Evolutionary conservation across 2,113 vertebrate genomes (phyloP).

Genomic region (Chloebia gouldiae): DNA sequence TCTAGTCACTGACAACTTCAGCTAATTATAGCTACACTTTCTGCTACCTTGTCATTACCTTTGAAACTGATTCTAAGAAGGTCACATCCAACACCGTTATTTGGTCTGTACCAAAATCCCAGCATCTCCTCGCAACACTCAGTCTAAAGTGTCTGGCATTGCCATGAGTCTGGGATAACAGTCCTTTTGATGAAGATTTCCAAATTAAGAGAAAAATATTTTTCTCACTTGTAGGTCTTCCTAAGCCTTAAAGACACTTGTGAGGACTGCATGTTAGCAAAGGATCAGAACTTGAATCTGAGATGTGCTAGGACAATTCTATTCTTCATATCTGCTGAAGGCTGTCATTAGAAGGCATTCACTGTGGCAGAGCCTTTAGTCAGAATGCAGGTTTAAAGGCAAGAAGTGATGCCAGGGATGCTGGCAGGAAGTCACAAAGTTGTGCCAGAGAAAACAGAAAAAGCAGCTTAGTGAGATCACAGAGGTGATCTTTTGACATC

Average conservation of each 20-base stretch:
- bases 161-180: not conserved
- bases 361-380: not conserved
- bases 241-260: not conserved
- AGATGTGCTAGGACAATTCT: not conserved
- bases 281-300: not conserved
- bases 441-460: not conserved
- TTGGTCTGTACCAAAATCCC: not conserved
- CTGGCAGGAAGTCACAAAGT: not conserved
- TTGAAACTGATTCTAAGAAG: not conserved
- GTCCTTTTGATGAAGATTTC: not conserved
- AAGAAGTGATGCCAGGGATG: not conserved
- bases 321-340: not conserved
- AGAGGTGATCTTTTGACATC: not conserved
- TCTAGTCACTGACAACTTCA: not conserved
- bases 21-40: not conserved
- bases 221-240: not conserved
- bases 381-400: not conserved
- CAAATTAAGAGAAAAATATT: not conserved
- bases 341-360: not conserved
- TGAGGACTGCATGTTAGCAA: not conserved
- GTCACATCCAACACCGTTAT: accelerated
- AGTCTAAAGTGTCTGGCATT: not conserved
- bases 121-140: not conserved
- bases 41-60: not conserved
- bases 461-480: not conserved